phyloP scores from a whole-genome alignment of 2,888 invertebrate species.

The Leptinotarsa peninsularis region DNA sequence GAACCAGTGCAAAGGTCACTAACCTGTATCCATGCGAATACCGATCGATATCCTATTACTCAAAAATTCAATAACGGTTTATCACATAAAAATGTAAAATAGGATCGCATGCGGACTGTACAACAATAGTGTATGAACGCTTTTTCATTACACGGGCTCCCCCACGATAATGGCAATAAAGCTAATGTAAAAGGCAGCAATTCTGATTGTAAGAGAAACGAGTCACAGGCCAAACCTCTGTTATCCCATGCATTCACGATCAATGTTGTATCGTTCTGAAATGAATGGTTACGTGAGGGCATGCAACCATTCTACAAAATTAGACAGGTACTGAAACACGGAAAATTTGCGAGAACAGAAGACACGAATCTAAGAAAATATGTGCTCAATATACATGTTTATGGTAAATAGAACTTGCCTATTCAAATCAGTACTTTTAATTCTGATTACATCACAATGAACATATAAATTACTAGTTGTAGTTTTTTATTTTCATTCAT shows the following conservation, averaged over 20 bases:
- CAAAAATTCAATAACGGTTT: neutral
- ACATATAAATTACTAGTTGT: too few relatives aligned
- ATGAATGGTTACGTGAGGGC: slow-evolving; percentile 13
- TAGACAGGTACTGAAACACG: slow-evolving; percentile 11
- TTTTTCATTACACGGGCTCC: slow-evolving; percentile 5
- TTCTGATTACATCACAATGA: neutral
- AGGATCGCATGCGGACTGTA: neutral
- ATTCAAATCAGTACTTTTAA: neutral
- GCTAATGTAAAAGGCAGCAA: slow-evolving; percentile 24
- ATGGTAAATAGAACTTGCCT: neutral
- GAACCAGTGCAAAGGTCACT: neutral
- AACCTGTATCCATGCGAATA: neutral
- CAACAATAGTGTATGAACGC: neutral
- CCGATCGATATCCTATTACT: neutral
- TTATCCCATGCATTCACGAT: slow-evolving; percentile 20
- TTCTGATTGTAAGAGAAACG: slow-evolving; percentile 17
- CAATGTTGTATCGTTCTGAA: slow-evolving; percentile 23
- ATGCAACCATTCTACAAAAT: slow-evolving; percentile 18
- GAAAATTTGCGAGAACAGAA: slow-evolving; percentile 14
- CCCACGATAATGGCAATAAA: slow-evolving; percentile 20
- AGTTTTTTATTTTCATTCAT: too few relatives aligned
- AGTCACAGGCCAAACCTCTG: slow-evolving; percentile 27
- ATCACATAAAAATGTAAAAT: slow-evolving; percentile 1
- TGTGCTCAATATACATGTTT: neutral
- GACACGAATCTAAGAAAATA: neutral